These are phyloP conservation scores for Mesorhabditis sp. DNA, from an alignment of 2,888 invertebrate species.

Conservation along the genomic window DNA sequence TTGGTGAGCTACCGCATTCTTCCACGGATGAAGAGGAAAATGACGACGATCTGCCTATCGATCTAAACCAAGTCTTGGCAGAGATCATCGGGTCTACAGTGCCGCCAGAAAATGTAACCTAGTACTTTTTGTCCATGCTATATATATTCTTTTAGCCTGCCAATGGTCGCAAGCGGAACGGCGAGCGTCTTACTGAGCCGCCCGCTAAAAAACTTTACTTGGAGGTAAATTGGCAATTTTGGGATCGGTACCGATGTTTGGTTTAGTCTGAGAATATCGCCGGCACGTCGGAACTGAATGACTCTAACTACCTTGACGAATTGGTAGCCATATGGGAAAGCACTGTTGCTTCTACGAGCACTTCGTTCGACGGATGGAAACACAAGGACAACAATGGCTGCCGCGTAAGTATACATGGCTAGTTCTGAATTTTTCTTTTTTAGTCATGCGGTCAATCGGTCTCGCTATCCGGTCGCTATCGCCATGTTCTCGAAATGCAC, in stretches of 20 bases:
- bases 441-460: conserved; percentile 28
- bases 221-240: no score
- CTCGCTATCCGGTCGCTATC: conserved; percentile 33
- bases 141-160: not conserved
- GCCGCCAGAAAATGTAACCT: not conserved
- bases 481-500: conserved; percentile 37
- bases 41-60: not conserved
- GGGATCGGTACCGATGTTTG: no score
- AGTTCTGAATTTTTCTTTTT: not conserved
- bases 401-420: not conserved
- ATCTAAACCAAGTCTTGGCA: conserved; percentile 16
- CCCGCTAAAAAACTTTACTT: no score
- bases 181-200: no score
- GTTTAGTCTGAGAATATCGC: no score
- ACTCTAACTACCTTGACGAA: no score
- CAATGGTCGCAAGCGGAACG: not conserved
- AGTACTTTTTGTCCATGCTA: conserved; percentile 6
- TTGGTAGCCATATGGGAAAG: no score
- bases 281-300: no score
- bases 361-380: no score
- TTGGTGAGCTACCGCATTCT: conserved; percentile 5
- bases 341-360: no score
- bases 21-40: not conserved
- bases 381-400: no score
- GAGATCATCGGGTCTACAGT: conserved; percentile 11